Percentiles rank a stretch among this genome's conserved stretches.
Evolutionary conservation across 2,888 invertebrate genomes (phyloP).

Genomic region (Caenorhabditis wallacei): DNA sequence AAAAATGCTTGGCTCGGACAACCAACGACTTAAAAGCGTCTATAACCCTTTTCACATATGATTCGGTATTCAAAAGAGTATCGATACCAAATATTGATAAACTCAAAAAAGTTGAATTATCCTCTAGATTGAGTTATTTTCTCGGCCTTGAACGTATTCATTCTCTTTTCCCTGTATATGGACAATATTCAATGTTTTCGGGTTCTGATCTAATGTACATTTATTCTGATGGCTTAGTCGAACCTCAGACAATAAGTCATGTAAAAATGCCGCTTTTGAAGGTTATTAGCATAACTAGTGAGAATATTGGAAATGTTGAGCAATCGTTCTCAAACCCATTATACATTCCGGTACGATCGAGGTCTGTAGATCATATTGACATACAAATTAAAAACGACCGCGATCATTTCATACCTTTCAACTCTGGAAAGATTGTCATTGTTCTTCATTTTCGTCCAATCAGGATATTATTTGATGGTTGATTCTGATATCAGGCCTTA

Average conservation of each 20-base stretch:
- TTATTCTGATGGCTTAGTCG: constrained; percentile 28
- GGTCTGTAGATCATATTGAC: background rate
- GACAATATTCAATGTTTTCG: constrained; percentile 14
- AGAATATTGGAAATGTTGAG: constrained; percentile 27
- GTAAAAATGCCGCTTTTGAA: too few relatives aligned
- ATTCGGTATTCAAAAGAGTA: background rate
- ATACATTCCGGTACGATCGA: constrained; percentile 16
- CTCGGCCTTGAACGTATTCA: background rate
- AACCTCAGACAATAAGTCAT: constrained; percentile 34
- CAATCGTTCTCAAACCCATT: constrained; percentile 12
- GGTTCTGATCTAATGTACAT: constrained; percentile 37
- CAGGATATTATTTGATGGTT: constrained; percentile 1
- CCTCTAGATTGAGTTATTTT: constrained; percentile 8
- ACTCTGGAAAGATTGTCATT: constrained; percentile 37
- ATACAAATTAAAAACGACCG: too few relatives aligned
- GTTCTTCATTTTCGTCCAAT: constrained; percentile 35
- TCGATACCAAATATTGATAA: background rate
- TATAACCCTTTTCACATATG: background rate
- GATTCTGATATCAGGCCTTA: background rate
- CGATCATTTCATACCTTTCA: too few relatives aligned
- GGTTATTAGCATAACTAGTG: too few relatives aligned
- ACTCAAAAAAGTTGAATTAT: constrained; percentile 5
- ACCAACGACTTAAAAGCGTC: background rate
- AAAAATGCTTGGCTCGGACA: background rate
- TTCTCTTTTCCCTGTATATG: background rate